Evolutionary conservation across 1,140 invertebrate genomes (phyloP).

Genomic region (Harlomillsia oculata): DNA sequence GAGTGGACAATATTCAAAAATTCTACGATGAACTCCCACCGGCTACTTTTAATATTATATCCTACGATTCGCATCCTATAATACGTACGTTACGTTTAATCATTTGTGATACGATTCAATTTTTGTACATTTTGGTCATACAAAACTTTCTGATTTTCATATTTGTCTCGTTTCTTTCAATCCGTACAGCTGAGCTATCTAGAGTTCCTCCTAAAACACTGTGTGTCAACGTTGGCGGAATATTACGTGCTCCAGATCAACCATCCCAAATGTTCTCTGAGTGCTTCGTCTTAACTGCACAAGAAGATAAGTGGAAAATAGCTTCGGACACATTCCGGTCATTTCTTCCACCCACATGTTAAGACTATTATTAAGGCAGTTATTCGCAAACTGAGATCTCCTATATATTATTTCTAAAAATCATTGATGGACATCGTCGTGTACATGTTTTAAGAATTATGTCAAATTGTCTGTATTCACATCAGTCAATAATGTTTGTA

Average conservation of each 20-base stretch:
- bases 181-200: slow-evolving; percentile 42
- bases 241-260: slow-evolving; percentile 53
- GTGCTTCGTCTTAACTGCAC: slow-evolving; percentile 68
- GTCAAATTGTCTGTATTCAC: too few relatives aligned
- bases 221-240: slow-evolving; percentile 62
- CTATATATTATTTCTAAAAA: too few relatives aligned
- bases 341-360: too few relatives aligned
- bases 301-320: slow-evolving; percentile 79
- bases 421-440: too few relatives aligned
- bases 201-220: slow-evolving; percentile 59
- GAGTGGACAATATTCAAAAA: slow-evolving; percentile 15
- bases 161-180: not conserved
- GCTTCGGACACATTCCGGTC: slow-evolving; percentile 66
- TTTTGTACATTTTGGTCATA: not conserved
- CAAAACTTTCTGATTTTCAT: not conserved
- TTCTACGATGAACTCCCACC: slow-evolving; percentile 21
- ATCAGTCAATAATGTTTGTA: too few relatives aligned
- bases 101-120: slow-evolving; percentile 12
- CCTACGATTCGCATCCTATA: slow-evolving; percentile 20
- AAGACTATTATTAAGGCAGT: too few relatives aligned
- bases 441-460: too few relatives aligned
- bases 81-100: slow-evolving; percentile 50
- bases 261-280: slow-evolving; percentile 61
- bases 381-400: too few relatives aligned
- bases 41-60: not conserved